Conservation (phyloP, 2,797 vertebrate species). For the Acanthis flammea region DNA sequence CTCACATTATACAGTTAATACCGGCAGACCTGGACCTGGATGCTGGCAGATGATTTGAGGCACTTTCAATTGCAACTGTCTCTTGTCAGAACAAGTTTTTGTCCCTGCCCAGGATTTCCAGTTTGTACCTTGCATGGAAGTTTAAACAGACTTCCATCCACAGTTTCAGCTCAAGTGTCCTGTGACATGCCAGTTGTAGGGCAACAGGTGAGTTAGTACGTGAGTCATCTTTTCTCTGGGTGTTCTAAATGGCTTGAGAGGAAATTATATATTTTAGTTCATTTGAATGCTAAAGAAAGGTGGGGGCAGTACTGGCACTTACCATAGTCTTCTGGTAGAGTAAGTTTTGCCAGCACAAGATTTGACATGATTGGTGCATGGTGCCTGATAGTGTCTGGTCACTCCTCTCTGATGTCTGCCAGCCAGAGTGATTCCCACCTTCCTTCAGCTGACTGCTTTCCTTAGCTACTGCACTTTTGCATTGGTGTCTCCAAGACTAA, state of each 20-base stretch:
- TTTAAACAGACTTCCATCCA: not conserved
- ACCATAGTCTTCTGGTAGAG: not conserved
- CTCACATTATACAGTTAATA: not conserved
- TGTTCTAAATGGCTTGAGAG: not conserved
- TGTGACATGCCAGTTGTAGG: not conserved
- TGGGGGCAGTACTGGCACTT: not conserved
- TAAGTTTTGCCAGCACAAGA: not conserved
- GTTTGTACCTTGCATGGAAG: not conserved
- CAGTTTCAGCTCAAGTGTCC: not conserved
- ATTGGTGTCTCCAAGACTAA: not conserved
- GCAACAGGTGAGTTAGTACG: not conserved
- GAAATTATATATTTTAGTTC: fast-evolving
- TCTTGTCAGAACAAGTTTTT: not conserved
- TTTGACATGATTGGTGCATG: fast-evolving
- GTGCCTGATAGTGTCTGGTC: not conserved
- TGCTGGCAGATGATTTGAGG: not conserved
- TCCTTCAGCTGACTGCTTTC: not conserved
- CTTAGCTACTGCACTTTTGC: not conserved
- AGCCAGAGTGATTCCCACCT: not conserved
- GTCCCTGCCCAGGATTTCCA: not conserved
- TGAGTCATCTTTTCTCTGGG: not conserved
- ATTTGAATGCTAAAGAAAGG: not conserved
- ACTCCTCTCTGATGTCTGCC: not conserved
- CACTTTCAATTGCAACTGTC: fast-evolving
- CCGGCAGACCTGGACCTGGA: not conserved